phyloP scores from a whole-genome alignment of 2,888 invertebrate genomes.

The Lissocephala sabroskyi region DNA sequence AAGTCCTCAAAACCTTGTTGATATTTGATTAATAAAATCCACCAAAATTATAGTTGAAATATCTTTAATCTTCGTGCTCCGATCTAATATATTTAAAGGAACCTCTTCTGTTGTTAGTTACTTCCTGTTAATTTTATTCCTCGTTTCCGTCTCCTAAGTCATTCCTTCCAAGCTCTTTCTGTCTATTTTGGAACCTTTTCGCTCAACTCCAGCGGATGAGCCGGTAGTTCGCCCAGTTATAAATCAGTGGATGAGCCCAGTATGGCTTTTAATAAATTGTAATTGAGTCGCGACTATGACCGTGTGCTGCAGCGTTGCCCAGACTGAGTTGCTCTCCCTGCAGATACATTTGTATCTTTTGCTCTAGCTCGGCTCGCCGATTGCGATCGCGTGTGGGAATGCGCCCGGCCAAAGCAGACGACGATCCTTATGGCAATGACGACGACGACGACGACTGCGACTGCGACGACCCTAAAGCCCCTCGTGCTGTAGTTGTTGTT shows the following conservation, averaged over 20 bases:
- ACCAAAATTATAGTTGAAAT: no score
- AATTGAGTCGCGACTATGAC: slow-evolving; percentile 63
- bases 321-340: no score
- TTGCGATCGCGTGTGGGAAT: slow-evolving; percentile 66
- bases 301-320: neutral
- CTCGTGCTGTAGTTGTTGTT: slow-evolving; percentile 30
- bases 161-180: no score
- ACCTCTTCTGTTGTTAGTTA: no score
- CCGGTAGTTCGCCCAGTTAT: slow-evolving; percentile 28
- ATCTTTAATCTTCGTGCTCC: no score
- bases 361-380: slow-evolving; percentile 22
- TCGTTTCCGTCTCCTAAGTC: no score
- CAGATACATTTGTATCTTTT: slow-evolving; percentile 43
- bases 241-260: slow-evolving; percentile 44
- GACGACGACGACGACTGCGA: slow-evolving; percentile 6
- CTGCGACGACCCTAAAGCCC: slow-evolving; percentile 48
- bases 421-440: neutral
- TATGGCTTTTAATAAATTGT: slow-evolving; percentile 63
- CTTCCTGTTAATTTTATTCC: no score
- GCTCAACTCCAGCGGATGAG: no score
- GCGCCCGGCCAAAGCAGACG: slow-evolving; percentile 26
- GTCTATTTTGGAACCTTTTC: no score
- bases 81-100: no score
- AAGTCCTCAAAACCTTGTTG: no score
- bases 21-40: no score